A percentile compares a stretch with the other conserved stretches of the same genome.
phyloP scores from a whole-genome alignment of 2,113 vertebrate species.

The Xenus cinereus region DNA sequence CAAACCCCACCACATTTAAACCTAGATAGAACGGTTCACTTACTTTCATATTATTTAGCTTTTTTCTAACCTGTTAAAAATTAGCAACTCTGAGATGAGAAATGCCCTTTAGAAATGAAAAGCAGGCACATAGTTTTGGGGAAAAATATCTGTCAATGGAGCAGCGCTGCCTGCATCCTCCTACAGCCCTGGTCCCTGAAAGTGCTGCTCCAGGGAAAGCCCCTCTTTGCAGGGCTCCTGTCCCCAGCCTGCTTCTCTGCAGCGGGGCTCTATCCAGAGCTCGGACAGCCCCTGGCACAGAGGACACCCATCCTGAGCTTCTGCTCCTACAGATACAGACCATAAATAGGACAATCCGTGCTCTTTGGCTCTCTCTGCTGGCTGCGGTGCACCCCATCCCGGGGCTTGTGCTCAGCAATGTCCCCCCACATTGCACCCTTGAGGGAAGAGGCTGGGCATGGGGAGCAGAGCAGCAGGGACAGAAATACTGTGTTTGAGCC shows the following conservation, averaged over 20 bases:
- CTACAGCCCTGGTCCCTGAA: rapidly evolving
- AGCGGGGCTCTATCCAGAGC: rapidly evolving
- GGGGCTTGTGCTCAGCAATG: not conserved
- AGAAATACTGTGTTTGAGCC: not conserved
- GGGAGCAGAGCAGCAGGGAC: not conserved
- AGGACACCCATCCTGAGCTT: not conserved
- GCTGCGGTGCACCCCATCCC: not conserved
- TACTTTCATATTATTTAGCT: not conserved
- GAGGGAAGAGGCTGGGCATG: not conserved
- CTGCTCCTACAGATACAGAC: rapidly evolving
- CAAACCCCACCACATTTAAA: not conserved
- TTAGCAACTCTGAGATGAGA: not conserved
- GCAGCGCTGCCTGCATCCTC: not conserved
- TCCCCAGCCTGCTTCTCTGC: not conserved
- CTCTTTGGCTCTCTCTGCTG: constrained; percentile 66
- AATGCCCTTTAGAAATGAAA: not conserved
- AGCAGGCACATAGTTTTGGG: not conserved
- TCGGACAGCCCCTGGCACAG: not conserved
- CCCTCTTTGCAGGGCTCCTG: not conserved
- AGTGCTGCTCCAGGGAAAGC: not conserved
- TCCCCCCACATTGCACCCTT: not conserved
- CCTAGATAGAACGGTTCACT: not conserved
- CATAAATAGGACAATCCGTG: not conserved
- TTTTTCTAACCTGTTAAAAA: not conserved
- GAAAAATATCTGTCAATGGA: not conserved